Conservation (phyloP, 2,888 invertebrate genomes). For the Psylliodes chrysocephalus region DNA sequence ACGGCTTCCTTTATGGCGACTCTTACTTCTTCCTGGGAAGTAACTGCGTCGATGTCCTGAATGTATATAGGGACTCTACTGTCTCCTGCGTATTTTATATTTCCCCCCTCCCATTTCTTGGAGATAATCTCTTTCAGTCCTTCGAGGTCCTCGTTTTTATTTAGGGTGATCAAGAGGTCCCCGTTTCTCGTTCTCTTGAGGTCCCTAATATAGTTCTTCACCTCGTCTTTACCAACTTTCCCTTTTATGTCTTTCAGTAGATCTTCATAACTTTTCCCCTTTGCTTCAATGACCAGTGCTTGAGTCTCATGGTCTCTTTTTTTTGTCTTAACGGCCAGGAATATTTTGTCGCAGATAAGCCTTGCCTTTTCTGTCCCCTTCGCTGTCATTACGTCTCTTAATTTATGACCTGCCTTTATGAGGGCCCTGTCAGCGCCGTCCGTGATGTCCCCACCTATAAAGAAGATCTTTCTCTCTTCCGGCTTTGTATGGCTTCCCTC, state of each 20-base stretch:
- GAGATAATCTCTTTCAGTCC: background rate
- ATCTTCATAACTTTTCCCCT: background rate
- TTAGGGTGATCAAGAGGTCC: background rate
- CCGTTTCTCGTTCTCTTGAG: slow-evolving; percentile 10
- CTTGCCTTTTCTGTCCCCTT: no score
- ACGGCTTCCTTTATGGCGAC: background rate
- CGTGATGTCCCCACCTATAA: no score
- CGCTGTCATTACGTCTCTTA: no score
- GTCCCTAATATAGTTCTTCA: background rate
- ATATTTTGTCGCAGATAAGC: no score
- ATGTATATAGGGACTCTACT: background rate
- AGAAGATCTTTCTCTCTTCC: no score
- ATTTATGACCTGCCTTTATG: no score
- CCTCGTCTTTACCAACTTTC: background rate
- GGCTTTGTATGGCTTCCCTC: no score
- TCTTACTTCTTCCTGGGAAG: background rate
- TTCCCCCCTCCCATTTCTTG: background rate
- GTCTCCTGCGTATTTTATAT: background rate
- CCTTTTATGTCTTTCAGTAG: background rate
- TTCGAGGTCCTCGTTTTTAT: background rate
- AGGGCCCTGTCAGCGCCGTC: no score
- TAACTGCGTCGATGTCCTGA: background rate
- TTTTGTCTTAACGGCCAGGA: no score
- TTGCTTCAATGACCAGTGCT: background rate
- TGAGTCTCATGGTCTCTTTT: no score